Evolutionary conservation across 2,113 vertebrate genomes (phyloP).

Genomic region (Tyto alba): DNA sequence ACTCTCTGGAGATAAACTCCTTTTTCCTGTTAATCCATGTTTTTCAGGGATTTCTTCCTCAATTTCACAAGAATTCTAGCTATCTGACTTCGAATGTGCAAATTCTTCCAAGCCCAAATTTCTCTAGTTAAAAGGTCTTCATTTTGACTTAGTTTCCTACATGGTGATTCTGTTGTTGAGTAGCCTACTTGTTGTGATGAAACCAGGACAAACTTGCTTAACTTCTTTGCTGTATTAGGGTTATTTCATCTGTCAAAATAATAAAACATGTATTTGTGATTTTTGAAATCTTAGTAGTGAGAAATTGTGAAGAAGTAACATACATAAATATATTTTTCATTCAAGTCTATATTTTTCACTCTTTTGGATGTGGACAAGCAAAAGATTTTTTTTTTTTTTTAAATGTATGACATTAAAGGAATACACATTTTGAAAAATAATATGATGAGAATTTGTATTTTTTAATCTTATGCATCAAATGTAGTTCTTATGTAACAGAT

Average conservation of each 20-base stretch:
- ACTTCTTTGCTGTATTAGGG: not conserved
- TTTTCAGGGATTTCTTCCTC: not conserved
- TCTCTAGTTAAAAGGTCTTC: not conserved
- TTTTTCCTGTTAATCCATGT: not conserved
- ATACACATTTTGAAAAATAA: not conserved
- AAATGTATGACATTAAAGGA: not conserved
- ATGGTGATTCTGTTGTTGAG: not conserved
- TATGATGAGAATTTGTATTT: not conserved
- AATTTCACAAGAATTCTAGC: not conserved
- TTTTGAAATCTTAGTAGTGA: not conserved
- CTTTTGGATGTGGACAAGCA: not conserved
- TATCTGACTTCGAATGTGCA: not conserved
- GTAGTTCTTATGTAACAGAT: not conserved
- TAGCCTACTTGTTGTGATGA: not conserved
- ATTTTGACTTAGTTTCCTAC: not conserved
- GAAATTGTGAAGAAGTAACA: not conserved
- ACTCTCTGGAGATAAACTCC: not conserved
- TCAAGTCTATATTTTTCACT: not conserved
- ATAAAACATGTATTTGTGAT: not conserved
- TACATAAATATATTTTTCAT: not conserved
- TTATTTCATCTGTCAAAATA: not conserved
- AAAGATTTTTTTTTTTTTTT: not conserved
- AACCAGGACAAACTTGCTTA: not conserved
- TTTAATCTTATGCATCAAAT: accelerated
- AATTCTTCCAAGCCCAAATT: not conserved